Evolutionary conservation across 2,888 invertebrate genomes (phyloP).

Genomic region (Cybosia mesomella): DNA sequence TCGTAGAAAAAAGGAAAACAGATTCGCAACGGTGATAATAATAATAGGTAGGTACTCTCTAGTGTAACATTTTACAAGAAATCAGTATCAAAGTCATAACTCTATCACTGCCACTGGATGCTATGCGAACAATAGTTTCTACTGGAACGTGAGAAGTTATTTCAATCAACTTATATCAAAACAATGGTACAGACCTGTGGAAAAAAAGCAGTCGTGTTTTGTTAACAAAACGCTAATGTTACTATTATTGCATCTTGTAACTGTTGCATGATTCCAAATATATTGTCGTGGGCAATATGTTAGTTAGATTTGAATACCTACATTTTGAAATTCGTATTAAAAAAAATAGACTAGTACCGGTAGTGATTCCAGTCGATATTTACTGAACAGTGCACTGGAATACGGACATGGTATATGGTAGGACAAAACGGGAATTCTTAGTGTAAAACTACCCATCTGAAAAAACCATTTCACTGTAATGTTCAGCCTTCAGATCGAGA

Average conservation of each 20-base stretch:
- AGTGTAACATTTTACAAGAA: not conserved
- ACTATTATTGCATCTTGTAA: constrained; percentile 69
- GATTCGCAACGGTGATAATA: not conserved
- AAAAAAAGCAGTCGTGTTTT: constrained; percentile 69
- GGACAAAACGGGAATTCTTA: no score
- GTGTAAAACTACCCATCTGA: no score
- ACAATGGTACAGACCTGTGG: constrained; percentile 74
- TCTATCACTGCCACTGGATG: constrained; percentile 34
- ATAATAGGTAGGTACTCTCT: not conserved
- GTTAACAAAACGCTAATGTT: constrained; percentile 67
- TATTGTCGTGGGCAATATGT: constrained; percentile 8
- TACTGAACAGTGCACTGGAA: no score
- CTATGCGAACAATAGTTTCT: constrained; percentile 47
- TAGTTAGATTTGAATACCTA: not conserved
- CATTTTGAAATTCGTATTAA: not conserved
- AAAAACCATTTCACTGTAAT: no score
- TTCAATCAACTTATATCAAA: constrained; percentile 64
- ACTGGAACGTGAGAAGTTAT: constrained; percentile 78
- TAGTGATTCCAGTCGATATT: no score
- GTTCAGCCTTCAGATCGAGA: no score
- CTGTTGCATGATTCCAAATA: constrained; percentile 43
- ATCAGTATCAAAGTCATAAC: constrained; percentile 24
- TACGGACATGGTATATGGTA: no score
- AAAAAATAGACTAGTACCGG: no score
- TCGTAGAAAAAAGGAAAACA: not conserved